These are phyloP conservation scores for Eilema depressum DNA, from an alignment of 2,888 invertebrate species.

Conservation along the genomic window DNA sequence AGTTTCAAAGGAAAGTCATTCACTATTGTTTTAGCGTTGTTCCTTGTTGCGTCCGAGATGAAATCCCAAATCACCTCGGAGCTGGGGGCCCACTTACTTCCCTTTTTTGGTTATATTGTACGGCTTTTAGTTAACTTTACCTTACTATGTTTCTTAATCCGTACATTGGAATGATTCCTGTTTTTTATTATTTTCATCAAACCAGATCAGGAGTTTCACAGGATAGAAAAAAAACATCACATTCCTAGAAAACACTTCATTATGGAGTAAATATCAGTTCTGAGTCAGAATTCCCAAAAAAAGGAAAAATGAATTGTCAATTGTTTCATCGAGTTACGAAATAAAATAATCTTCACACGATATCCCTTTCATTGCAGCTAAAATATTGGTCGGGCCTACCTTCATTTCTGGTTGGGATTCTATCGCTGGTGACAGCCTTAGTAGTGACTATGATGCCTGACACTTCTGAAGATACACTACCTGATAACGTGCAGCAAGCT, in stretches of 20 bases:
- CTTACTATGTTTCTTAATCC: background rate
- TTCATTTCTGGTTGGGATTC: slow-evolving; percentile 71
- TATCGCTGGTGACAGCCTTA: slow-evolving; percentile 70
- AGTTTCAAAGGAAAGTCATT: slow-evolving; percentile 27
- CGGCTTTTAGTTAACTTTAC: too few species aligned
- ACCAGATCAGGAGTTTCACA: background rate
- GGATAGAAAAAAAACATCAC: background rate
- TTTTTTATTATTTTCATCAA: background rate
- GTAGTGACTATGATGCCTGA: slow-evolving; percentile 74
- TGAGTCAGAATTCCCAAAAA: background rate
- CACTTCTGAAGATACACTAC: slow-evolving; percentile 69
- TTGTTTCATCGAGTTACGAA: background rate
- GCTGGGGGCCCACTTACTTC: background rate
- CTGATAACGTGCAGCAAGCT: slow-evolving; percentile 72
- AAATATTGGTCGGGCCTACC: slow-evolving; percentile 71
- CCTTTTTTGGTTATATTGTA: too few species aligned
- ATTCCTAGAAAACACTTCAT: background rate
- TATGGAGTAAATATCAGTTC: background rate
- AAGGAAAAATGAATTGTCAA: background rate
- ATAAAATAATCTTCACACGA: background rate
- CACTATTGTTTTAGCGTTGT: background rate
- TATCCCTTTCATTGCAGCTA: slow-evolving; percentile 55
- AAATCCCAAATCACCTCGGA: background rate
- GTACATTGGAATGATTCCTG: background rate
- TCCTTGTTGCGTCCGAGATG: too few species aligned